Evolutionary conservation across 2,113 vertebrate genomes (phyloP), one percentile per base, ranked within the genome.

Genomic region (Cyanocitta stelleri): DNA sequence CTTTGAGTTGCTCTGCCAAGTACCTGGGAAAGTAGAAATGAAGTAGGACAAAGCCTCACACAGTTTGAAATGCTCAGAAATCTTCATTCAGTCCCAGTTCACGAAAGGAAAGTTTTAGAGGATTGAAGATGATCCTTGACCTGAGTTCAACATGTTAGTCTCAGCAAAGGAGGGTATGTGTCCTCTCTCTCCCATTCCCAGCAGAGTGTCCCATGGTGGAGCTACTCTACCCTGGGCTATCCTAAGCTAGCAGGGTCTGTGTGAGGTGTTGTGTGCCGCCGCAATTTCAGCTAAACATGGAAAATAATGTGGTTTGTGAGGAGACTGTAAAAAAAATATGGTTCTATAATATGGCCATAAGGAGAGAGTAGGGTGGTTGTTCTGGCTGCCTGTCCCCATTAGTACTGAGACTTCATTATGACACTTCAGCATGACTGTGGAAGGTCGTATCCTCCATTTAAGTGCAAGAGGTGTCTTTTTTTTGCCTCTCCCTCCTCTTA

Each of bases 261-360:
- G 21, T 7, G 23, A 68, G 30, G 10, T n/a, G 29, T 3, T 32
- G 14, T 39, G 21, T 0, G 0, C 20, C 20, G 1, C 13, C 33
- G 16, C 49, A 61, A 11, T 59, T 90, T 59, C 82, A 68, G 11
- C 35, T 76, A 35, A 63, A 79, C 3, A 8, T 9, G 13, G 15
- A 61, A 56, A 29, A 69, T 26, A 51, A 27, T 5, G 15, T 46
- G 13, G 3, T 61, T 61, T 66, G 44, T 59, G 39, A 61, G 16
- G 17, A 81, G 7, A 73, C 4, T 9, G 1, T 37, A 56, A 56
- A 46, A 80, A 27, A 58, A 29, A 20, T 29, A 20, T 5, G 23
- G 11, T 20, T 44, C 24, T 62, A 3, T 30, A 37, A n/a, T n/a
- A 56, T 68, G 30, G 13, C 6, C 10, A 7, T 14, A 61, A 74